Percentiles rank a stretch among this genome's conserved stretches.
Evolutionary conservation across 2,113 vertebrate species (phyloP).

Genomic region (Brachypodius melanocephalos): DNA sequence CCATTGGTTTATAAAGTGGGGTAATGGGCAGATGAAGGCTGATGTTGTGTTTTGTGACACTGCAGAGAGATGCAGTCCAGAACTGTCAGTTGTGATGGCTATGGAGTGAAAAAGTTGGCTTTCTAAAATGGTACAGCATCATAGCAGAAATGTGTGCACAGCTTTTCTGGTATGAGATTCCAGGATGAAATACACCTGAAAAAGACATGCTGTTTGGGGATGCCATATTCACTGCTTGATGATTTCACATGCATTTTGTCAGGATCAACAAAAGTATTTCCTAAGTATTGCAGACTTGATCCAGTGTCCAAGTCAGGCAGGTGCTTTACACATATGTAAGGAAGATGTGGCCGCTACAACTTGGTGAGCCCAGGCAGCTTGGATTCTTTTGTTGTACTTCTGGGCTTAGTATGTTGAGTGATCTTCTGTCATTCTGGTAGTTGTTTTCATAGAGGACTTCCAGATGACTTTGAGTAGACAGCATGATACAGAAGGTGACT

Average conservation of each 20-base stretch:
- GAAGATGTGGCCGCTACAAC: not conserved
- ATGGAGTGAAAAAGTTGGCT: not conserved
- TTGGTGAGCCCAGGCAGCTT: not conserved
- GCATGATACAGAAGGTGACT: not conserved
- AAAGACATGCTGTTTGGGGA: not conserved
- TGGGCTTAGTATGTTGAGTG: not conserved
- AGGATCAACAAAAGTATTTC: not conserved
- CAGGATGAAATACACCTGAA: not conserved
- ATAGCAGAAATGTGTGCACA: not conserved
- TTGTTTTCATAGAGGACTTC: not conserved
- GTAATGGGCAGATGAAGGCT: not conserved
- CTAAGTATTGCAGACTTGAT: not conserved
- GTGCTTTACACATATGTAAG: not conserved
- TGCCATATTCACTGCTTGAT: not conserved
- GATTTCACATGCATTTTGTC: not conserved
- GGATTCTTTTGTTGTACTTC: not conserved
- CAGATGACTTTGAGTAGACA: not conserved
- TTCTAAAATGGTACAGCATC: not conserved
- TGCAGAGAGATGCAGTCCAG: not conserved
- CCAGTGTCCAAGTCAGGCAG: fast-evolving
- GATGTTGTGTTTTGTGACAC: not conserved
- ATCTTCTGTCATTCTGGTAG: not conserved
- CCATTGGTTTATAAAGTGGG: not conserved
- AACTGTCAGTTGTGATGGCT: not conserved
- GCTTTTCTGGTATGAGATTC: not conserved